Conservation (phyloP, 2,113 vertebrate genomes). For the Semnornis frantzii region DNA sequence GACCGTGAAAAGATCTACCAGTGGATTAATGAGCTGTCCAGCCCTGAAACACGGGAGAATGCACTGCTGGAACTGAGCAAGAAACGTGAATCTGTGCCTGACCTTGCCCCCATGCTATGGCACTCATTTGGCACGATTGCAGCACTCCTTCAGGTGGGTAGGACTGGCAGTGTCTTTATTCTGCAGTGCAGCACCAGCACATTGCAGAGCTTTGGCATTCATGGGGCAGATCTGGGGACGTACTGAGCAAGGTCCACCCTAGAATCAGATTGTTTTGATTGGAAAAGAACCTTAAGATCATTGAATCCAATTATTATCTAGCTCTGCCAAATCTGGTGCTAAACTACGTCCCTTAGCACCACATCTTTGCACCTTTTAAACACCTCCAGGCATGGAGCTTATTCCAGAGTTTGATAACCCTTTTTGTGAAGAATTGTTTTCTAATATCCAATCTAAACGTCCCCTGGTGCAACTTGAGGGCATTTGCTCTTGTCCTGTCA, state of each 20-base stretch:
- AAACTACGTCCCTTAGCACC: too few relatives aligned
- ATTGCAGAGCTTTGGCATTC: background rate
- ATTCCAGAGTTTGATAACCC: too few relatives aligned
- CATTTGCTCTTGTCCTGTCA: too few relatives aligned
- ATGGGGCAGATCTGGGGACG: background rate
- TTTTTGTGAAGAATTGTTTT: too few relatives aligned
- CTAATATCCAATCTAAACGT: too few relatives aligned
- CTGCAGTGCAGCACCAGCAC: accelerated
- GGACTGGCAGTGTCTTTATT: accelerated
- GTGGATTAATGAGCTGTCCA: slow-evolving; percentile 98
- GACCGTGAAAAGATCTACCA: slow-evolving; percentile 98
- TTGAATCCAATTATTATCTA: too few relatives aligned
- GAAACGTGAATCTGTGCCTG: slow-evolving; percentile 95
- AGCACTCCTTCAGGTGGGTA: slow-evolving; percentile 91
- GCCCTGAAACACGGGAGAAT: slow-evolving; percentile 95
- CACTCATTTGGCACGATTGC: slow-evolving; percentile 97
- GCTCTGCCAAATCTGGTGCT: too few relatives aligned
- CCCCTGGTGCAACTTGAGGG: too few relatives aligned
- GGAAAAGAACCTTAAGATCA: too few relatives aligned
- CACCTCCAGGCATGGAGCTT: too few relatives aligned
- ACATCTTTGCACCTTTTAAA: too few relatives aligned
- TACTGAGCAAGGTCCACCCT: background rate
- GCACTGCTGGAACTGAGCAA: slow-evolving; percentile 96
- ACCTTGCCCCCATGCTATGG: slow-evolving; percentile 97
- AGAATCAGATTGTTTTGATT: too few relatives aligned